phyloP scores from a whole-genome alignment of 2,888 invertebrate genomes.

The Zhengitettix transpicula region DNA sequence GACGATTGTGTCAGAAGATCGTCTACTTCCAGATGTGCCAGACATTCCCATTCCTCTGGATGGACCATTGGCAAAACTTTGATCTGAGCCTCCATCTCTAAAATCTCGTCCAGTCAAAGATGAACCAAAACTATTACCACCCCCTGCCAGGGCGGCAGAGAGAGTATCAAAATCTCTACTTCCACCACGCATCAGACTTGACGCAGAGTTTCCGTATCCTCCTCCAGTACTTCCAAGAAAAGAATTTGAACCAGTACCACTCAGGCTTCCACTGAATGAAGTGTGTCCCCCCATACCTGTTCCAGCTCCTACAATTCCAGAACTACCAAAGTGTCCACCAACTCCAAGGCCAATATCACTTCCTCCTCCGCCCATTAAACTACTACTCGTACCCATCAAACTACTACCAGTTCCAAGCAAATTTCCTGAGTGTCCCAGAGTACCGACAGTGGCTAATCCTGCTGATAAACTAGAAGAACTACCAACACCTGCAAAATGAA shows the following conservation, averaged over 20 bases:
- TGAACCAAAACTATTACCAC: constrained; percentile 13
- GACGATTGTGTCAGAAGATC: constrained; percentile 42
- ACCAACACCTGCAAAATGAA: constrained; percentile 6
- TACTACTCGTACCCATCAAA: constrained; percentile 4
- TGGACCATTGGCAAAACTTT: constrained; percentile 10
- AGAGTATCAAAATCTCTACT: constrained; percentile 21
- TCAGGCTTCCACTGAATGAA: constrained; percentile 17
- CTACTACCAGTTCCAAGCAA: background rate
- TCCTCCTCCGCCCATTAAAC: constrained; percentile 1
- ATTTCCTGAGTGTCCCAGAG: constrained; percentile 1
- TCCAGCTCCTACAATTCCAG: constrained; percentile 20
- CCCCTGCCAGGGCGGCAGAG: constrained; percentile 4
- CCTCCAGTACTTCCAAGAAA: constrained; percentile 15
- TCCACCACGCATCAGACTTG: constrained; percentile 18
- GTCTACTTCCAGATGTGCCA: constrained; percentile 9
- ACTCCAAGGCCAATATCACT: constrained; percentile 9
- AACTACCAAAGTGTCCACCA: constrained; percentile 12
- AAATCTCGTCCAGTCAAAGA: constrained; percentile 14
- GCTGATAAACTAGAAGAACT: constrained; percentile 10
- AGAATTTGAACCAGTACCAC: constrained; percentile 18
- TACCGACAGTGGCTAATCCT: constrained; percentile 9
- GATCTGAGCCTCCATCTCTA: constrained; percentile 3
- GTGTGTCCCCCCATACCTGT: constrained; percentile 6
- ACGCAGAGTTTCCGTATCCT: constrained; percentile 6
- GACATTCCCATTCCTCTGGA: constrained; percentile 6